Conservation (phyloP, 2,888 invertebrate species). For the Ophion ventricosus region DNA sequence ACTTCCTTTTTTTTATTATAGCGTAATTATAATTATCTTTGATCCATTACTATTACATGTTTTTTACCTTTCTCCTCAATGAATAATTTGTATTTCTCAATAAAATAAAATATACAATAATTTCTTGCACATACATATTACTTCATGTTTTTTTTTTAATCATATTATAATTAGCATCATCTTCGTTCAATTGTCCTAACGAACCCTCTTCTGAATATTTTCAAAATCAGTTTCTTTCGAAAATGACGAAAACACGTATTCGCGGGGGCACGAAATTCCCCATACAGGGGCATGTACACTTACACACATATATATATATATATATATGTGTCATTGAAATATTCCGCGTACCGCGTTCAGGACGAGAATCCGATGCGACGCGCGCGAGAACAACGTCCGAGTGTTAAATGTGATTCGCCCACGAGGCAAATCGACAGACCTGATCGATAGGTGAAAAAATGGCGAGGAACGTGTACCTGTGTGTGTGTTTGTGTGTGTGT, state of each 20-base stretch:
- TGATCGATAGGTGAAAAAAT: slow-evolving; percentile 55
- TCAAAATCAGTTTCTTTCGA: not conserved
- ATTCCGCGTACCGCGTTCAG: slow-evolving; percentile 1
- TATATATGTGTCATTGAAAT: not conserved
- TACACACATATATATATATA: not conserved
- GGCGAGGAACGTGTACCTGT: not conserved
- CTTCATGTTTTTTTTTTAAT: not conserved
- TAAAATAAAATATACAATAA: not conserved
- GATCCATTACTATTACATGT: no score
- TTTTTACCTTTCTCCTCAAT: no score
- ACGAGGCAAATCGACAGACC: slow-evolving; percentile 63
- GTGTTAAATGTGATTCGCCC: slow-evolving; percentile 58
- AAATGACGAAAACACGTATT: not conserved
- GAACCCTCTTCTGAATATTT: no score
- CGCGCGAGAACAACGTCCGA: slow-evolving; percentile 43
- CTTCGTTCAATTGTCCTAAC: not conserved
- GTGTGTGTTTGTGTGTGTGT: slow-evolving; percentile 16
- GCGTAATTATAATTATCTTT: no score
- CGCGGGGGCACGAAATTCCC: not conserved
- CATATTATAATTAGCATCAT: not conserved
- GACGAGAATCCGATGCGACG: slow-evolving; percentile 8
- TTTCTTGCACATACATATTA: not conserved
- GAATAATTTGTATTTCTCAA: no score
- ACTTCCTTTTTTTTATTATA: no score
- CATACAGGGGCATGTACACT: not conserved